These are phyloP conservation scores for Lipotes vexillifer DNA, from an alignment of 2,113 vertebrate genomes.

Conservation along the genomic window DNA sequence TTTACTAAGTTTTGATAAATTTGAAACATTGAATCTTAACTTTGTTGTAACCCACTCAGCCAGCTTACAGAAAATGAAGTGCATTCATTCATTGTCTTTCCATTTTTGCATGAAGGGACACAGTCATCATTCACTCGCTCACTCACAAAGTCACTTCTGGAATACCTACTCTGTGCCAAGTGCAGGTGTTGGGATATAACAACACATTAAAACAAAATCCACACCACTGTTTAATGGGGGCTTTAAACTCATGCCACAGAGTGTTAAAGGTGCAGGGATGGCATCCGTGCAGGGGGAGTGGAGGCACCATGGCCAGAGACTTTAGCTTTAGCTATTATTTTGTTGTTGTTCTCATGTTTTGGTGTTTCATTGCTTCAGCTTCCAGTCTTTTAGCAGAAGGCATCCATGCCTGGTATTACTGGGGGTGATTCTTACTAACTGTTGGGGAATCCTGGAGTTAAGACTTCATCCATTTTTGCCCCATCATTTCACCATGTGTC, in stretches of 20 bases:
- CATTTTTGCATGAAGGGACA: not conserved
- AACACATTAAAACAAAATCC: not conserved
- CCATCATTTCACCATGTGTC: not conserved
- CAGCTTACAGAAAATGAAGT: not conserved
- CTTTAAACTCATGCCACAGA: not conserved
- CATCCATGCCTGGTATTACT: not conserved
- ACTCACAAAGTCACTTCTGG: not conserved
- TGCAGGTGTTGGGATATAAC: not conserved
- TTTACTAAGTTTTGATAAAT: not conserved
- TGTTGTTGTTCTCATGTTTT: not conserved
- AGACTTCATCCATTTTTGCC: not conserved
- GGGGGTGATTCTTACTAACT: not conserved
- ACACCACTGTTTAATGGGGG: not conserved
- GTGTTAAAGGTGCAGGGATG: fast-evolving
- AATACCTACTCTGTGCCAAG: not conserved
- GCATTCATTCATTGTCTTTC: not conserved
- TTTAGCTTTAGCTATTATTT: not conserved
- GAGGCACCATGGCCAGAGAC: too few relatives aligned
- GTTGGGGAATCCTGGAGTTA: not conserved
- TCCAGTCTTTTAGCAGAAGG: not conserved
- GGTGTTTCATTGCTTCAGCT: not conserved
- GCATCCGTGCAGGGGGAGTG: fast-evolving
- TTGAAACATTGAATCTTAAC: not conserved
- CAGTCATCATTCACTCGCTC: not conserved
- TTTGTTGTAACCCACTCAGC: not conserved